Conservation (phyloP, 1,140 invertebrate genomes). For the Zaprionus vittiger region DNA sequence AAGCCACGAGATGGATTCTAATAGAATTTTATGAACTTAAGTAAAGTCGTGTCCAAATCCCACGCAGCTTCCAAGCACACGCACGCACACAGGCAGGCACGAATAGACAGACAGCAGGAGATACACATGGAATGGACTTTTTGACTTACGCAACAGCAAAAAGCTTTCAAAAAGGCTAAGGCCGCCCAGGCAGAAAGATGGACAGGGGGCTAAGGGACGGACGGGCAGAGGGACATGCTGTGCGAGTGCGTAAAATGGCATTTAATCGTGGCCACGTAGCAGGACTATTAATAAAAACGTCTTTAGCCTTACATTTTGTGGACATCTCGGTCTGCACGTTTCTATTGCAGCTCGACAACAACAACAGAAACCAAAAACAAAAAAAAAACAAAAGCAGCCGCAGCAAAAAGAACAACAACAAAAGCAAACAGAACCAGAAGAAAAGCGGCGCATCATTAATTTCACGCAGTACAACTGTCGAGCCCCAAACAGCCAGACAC, state of each 20-base stretch:
- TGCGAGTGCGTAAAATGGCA: slow-evolving; percentile 76
- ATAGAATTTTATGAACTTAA: slow-evolving; percentile 83
- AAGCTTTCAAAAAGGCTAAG: slow-evolving; percentile 79
- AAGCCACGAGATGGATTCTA: slow-evolving; percentile 55
- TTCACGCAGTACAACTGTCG: slow-evolving; percentile 80
- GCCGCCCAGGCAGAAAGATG: slow-evolving; percentile 34
- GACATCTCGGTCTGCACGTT: slow-evolving; percentile 59
- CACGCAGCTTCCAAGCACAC: slow-evolving; percentile 69
- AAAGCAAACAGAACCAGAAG: slow-evolving; percentile 48
- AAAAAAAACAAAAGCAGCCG: slow-evolving; percentile 35
- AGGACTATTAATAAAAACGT: slow-evolving; percentile 82
- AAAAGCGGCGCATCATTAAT: slow-evolving; percentile 81
- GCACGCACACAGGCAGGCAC: slow-evolving; percentile 8
- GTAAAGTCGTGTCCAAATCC: slow-evolving; percentile 81
- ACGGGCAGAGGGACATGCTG: slow-evolving; percentile 24
- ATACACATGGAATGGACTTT: slow-evolving; percentile 55
- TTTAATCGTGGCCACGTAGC: slow-evolving; percentile 80
- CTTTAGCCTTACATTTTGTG: slow-evolving; percentile 80
- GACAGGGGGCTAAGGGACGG: neutral
- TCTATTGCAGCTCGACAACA: slow-evolving; percentile 48
- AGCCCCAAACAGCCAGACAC: slow-evolving; percentile 47
- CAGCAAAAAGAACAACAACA: slow-evolving; percentile 39
- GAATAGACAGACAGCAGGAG: slow-evolving; percentile 24
- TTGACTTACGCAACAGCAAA: slow-evolving; percentile 81
- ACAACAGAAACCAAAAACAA: slow-evolving; percentile 33